phyloP scores from a whole-genome alignment of 2,113 vertebrate species.

The Canis aureus region DNA sequence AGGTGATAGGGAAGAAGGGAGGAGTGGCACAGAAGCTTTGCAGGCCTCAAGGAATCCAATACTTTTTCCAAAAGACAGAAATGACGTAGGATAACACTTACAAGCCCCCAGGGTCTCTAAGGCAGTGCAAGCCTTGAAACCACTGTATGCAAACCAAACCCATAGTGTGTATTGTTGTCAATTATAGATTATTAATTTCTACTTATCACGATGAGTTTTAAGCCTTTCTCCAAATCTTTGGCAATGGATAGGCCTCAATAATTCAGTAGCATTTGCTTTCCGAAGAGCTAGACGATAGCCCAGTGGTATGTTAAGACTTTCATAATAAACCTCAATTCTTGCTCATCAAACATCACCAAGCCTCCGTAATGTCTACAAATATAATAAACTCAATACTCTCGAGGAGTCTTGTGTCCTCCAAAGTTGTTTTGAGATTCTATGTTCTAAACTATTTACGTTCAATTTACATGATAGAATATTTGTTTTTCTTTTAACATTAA shows the following conservation, averaged over 20 bases:
- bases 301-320: background rate
- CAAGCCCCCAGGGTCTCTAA: background rate
- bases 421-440: background rate
- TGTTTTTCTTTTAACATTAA: slow-evolving; percentile 9
- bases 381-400: background rate
- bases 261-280: background rate
- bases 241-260: background rate
- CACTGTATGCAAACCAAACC: background rate
- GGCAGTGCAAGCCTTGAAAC: background rate
- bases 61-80: background rate
- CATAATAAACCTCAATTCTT: background rate
- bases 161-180: background rate
- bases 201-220: background rate
- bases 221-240: background rate
- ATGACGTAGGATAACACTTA: background rate
- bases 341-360: background rate
- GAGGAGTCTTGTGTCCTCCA: background rate
- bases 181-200: background rate
- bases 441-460: background rate
- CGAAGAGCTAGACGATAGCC: background rate
- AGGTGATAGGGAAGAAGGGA: fast-evolving
- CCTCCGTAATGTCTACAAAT: background rate
- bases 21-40: background rate
- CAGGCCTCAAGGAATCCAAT: background rate
- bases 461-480: background rate